Base-by-base conservation (phyloP, 2,797 vertebrate genomes). In the Streptopelia turtur region DNA sequence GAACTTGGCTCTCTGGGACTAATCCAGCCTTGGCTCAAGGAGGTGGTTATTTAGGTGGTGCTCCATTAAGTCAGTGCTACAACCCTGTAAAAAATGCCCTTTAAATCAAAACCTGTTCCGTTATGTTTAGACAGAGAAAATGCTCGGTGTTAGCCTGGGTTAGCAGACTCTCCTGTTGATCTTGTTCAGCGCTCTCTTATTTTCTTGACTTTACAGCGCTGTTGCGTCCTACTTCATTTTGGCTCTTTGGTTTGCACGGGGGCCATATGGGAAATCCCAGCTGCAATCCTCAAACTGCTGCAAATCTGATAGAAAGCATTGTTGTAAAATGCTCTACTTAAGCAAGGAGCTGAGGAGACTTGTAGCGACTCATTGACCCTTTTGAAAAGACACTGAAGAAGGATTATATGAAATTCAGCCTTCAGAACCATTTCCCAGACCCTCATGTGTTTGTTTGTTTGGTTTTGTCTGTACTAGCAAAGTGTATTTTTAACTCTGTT, bases 301-400 rank as follows among this genome's bases (percentile, higher is more conserved):
- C 23, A 68, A 33, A 66, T 83, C 52, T n/a, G 25, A 31, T 81
- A 45, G 76, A 88, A 75, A 65, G 56, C 3, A 3, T 33, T 31
- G 6, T 57, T 37, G 13, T 56, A 27, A 61, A 70, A 27, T 1
- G 0, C 30, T 59, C 1, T 0, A 3, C 17, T 85, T 35, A 22
- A 47, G 27, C 7, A 35, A 33, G 57, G 71, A 53, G n/a, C 27
- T 60, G 65, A 55, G 59, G 59, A 80, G 47, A 30, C 23, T 27
- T 60, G 18, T 8, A 25, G 33, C 28, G 49, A 25, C 24, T 87
- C 25, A 39, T 1, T 41, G 69, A 52, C 30, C n/a, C 17, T 74
- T 74, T 76, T 86, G 49, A 59, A 72, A 83, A 75, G 35, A 41
- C 33, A 9, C 55, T 53, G 66, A 75, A 35, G 61, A 15, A 80